Evolutionary conservation across 2,888 invertebrate genomes (phyloP), one percentile per base, ranked within the genome.

Genomic region (Archips xylosteana): DNA sequence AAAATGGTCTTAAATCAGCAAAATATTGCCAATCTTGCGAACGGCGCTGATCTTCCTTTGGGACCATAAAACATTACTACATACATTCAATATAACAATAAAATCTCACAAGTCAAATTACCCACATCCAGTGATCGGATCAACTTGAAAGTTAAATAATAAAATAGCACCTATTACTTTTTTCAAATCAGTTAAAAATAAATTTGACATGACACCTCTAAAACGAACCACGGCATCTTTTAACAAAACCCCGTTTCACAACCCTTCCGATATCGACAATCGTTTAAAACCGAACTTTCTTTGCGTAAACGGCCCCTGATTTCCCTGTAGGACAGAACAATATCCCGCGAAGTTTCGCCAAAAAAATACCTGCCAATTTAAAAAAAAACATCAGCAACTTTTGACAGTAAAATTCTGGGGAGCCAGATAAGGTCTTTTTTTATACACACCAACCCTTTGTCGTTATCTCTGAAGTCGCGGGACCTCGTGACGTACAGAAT

Each of bases 371-470:
- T 71, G 59, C 70, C 59, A 47, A 64, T 71, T 70, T 63, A 57
- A 70, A 71, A 57, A 57, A 70, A 68, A 73, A 63, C 57, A 73
- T 67, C 68, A 36, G 36, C 32, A 57, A 47, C 15, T 62, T 62
- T 62, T 64, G 73, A 60, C 73, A 64, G 63, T 23, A 15, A 57
- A 63, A 68, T 59, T 63, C 67, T 63, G 72, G 42, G 59, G 34
- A 39, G 12, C 36, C 15, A 63, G 73, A 73, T 73, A 73, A 73
- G 63, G 54, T 71, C 3, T 67, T 69, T 73, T 71, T 64, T 69
- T 34, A 57, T 51, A 51, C 65, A 51, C 64, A 42, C 23, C 68
- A 69, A 73, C 73, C 73, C 73, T 73, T 73, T 72, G 70, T 64
- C 71, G 59, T 49, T 69, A 72, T 72, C 72, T 15, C 49, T 68